Conservation (phyloP, 2,888 invertebrate genomes). For the Acheta domesticus region DNA sequence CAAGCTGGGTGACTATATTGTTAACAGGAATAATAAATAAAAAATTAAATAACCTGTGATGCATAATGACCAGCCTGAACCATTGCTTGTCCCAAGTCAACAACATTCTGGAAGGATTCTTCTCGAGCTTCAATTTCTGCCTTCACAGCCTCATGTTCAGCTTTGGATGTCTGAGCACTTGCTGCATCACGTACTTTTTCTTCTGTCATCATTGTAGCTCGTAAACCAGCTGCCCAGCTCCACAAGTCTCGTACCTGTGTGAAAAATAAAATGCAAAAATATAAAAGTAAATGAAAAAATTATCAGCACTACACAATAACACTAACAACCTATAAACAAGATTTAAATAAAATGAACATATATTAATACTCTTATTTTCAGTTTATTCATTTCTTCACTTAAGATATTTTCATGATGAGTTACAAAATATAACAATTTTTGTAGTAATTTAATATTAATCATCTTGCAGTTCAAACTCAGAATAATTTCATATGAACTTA, state of each 20-base stretch:
- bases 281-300: neutral
- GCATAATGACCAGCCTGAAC: conserved; percentile 82
- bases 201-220: conserved; percentile 73
- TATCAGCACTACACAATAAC: too few species aligned
- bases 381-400: too few species aligned
- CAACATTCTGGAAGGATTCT: conserved; percentile 69
- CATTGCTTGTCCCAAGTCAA: conserved; percentile 76
- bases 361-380: too few species aligned
- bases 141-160: conserved; percentile 77
- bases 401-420: too few species aligned
- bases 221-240: conserved; percentile 80
- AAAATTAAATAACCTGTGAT: conserved; percentile 52
- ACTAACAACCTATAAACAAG: too few species aligned
- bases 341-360: too few species aligned
- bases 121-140: conserved; percentile 87
- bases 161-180: conserved; percentile 74
- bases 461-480: too few species aligned
- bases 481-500: too few species aligned
- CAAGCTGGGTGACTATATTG: neutral
- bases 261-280: too few species aligned
- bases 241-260: conserved; percentile 75
- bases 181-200: conserved; percentile 79
- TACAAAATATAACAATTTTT: too few species aligned
- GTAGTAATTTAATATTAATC: too few species aligned
- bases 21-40: neutral